Percentiles rank a stretch among this genome's conserved stretches.
Conservation (phyloP, 2,888 invertebrate genomes). For the Drosophila paracracens region DNA sequence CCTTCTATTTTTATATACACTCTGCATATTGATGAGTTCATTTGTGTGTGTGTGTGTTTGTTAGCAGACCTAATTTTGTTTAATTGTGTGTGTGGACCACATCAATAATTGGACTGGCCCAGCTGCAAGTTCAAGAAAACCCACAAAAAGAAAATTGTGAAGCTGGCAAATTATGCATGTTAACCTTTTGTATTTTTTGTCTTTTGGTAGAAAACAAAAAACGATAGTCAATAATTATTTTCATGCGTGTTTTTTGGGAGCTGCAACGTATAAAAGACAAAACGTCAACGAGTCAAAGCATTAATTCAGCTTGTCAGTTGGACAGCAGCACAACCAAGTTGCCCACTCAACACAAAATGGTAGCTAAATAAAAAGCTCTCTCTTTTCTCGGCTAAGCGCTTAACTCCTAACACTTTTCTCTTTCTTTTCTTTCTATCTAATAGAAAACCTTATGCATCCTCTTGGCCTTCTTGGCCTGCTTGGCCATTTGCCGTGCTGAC, state of each 20-base stretch:
- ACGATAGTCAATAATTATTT: constrained; percentile 57
- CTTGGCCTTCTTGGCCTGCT: constrained; percentile 32
- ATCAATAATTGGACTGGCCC: constrained; percentile 59
- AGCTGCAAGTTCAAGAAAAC: constrained; percentile 70
- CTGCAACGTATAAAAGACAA: constrained; percentile 63
- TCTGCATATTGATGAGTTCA: constrained; percentile 70
- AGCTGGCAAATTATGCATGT: constrained; percentile 60
- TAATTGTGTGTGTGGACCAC: constrained; percentile 47
- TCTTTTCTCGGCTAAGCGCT: background rate
- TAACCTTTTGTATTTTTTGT: constrained; percentile 50
- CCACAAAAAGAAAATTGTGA: constrained; percentile 70
- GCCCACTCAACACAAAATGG: constrained; percentile 45
- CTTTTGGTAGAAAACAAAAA: background rate
- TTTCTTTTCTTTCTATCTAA: background rate
- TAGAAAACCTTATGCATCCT: constrained; percentile 61
- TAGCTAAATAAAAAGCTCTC: constrained; percentile 15
- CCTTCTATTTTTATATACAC: constrained; percentile 14
- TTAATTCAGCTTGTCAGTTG: constrained; percentile 53
- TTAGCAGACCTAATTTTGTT: constrained; percentile 39
- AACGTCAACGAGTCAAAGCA: constrained; percentile 41
- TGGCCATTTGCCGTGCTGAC: constrained; percentile 55
- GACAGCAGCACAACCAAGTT: constrained; percentile 55
- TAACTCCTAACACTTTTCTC: too few relatives aligned
- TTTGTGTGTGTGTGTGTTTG: background rate
- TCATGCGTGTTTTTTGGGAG: constrained; percentile 9